Evolutionary conservation across 2,888 invertebrate species (phyloP).

Genomic region (Helicoverpa assulta): DNA sequence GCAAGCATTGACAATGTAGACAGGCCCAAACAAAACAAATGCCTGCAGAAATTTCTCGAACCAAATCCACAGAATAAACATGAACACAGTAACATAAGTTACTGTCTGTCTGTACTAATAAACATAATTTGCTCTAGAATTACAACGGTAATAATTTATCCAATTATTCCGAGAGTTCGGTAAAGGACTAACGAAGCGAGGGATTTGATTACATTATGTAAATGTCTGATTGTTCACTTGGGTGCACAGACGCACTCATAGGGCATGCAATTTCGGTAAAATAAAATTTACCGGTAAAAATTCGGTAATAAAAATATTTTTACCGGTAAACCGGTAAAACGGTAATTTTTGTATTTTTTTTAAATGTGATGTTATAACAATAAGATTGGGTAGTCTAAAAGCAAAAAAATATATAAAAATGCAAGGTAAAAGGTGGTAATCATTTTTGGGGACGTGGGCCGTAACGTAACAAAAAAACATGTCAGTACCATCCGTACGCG

Average conservation of each 20-base stretch:
- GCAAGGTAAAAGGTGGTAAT: too few species aligned
- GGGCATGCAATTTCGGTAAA: too few species aligned
- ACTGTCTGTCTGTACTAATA: conserved; percentile 24
- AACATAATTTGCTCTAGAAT: conserved; percentile 35
- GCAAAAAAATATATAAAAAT: too few species aligned
- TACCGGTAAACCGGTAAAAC: too few species aligned
- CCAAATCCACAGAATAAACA: neutral
- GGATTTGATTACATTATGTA: conserved; percentile 65
- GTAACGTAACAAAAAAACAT: too few species aligned
- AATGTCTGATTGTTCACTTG: conserved; percentile 50
- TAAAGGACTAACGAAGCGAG: conserved; percentile 62
- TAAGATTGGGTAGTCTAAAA: too few species aligned
- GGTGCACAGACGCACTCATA: neutral
- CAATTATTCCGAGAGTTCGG: conserved; percentile 53
- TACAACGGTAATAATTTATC: conserved; percentile 36
- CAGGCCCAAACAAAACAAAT: neutral
- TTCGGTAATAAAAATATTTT: too few species aligned
- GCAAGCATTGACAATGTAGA: neutral
- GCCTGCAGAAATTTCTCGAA: neutral
- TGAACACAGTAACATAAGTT: conserved; percentile 6
- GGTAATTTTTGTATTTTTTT: too few species aligned
- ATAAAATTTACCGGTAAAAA: too few species aligned
- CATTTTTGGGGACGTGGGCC: too few species aligned
- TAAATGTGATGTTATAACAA: too few species aligned
- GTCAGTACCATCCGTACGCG: too few species aligned